A percentile compares a stretch with the other conserved stretches of the same genome.
phyloP scores from a whole-genome alignment of 2,888 invertebrate species.

The Chironomus tentans region DNA sequence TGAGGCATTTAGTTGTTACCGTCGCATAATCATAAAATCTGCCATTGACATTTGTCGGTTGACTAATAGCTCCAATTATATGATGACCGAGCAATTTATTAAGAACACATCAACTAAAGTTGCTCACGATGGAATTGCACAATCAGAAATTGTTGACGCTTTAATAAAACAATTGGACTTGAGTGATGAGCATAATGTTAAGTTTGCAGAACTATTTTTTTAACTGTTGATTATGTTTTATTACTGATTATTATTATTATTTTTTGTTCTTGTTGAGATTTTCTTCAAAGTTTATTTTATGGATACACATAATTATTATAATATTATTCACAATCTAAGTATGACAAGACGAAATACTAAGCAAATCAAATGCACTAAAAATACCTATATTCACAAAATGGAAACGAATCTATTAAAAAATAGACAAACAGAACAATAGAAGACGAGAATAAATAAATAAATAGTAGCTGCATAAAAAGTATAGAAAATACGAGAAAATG shows the following conservation, averaged over 20 bases:
- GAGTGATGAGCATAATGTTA: not conserved
- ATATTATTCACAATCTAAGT: not conserved
- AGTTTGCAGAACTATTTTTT: not conserved
- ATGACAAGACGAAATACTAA: not conserved
- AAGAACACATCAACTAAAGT: not conserved
- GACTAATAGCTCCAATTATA: not conserved
- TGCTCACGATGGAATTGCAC: not conserved
- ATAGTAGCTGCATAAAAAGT: not conserved
- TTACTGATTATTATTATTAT: not conserved
- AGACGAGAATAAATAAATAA: not conserved
- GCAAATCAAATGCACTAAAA: not conserved
- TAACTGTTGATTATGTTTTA: not conserved
- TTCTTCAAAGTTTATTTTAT: slow-evolving; percentile 5
- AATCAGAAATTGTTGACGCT: not conserved
- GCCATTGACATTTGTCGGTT: slow-evolving; percentile 1
- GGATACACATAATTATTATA: not conserved
- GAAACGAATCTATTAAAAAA: not conserved
- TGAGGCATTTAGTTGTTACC: slow-evolving; percentile 41
- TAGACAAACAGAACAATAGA: not conserved
- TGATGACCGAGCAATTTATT: slow-evolving; percentile 1
- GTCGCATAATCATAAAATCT: slow-evolving; percentile 39
- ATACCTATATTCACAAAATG: too few species aligned
- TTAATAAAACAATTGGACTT: not conserved
- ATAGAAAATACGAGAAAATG: not conserved
- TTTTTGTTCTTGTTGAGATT: not conserved